Evolutionary conservation across 2,888 invertebrate species (phyloP).

Genomic region (Theretra japonica): DNA sequence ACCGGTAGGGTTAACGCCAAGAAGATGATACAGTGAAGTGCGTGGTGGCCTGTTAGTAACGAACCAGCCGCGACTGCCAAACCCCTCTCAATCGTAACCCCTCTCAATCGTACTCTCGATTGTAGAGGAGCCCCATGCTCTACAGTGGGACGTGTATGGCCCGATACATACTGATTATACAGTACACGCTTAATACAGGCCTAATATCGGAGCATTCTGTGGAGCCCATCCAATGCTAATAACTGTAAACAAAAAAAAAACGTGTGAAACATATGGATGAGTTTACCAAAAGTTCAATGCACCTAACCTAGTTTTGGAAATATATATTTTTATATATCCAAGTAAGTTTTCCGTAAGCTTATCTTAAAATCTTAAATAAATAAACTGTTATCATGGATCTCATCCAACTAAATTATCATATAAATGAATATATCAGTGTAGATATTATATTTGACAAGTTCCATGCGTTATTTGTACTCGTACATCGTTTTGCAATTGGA

Average conservation of each 20-base stretch:
- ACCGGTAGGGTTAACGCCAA: too few species aligned
- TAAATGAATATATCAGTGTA: background rate
- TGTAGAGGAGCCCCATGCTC: too few species aligned
- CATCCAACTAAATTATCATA: conserved; percentile 7
- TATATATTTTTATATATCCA: background rate
- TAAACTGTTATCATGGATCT: too few species aligned
- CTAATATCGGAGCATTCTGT: background rate
- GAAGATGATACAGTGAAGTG: too few species aligned
- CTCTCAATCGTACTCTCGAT: too few species aligned
- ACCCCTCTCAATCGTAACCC: too few species aligned
- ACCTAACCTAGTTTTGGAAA: conserved; percentile 19
- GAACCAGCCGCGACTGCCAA: too few species aligned
- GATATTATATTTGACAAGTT: background rate
- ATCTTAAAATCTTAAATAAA: background rate
- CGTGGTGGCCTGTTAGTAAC: too few species aligned
- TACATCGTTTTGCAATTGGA: background rate
- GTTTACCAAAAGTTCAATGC: conserved; percentile 19
- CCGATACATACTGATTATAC: too few species aligned
- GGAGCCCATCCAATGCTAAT: background rate
- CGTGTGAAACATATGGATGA: background rate
- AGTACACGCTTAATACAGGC: too few species aligned
- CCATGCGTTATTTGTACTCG: background rate
- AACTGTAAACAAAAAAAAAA: background rate
- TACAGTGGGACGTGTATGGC: too few species aligned
- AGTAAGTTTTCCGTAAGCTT: background rate